Base-by-base conservation (phyloP, 2,888 invertebrate genomes). In the Diplolepis rosae region DNA sequence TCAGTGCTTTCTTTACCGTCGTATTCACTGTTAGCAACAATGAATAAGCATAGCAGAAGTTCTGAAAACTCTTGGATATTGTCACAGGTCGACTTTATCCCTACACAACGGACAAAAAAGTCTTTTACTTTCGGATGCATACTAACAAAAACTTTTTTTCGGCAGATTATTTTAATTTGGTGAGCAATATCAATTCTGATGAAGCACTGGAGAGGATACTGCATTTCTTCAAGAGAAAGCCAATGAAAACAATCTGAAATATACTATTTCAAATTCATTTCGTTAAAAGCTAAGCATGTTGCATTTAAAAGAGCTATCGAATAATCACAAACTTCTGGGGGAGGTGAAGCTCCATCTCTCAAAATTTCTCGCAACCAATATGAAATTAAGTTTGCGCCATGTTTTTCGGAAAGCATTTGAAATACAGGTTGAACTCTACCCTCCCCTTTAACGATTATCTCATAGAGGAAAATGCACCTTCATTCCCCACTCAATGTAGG, bases 161-260 rank as follows among this genome's bases (percentile, higher is more conserved):
- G 45, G 6, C 70, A 56, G 6, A 82, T 73, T 4, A 74, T 30
- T 32, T 78, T 78, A 0, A 82, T 79, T 7, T 82, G 52, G 66
- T 82, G 82, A 0, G 80, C 79, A n/a, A 82, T 79, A 68, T 82
- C 82, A 5, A 79, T 66, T 22, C 80, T 71, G 13, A 79, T 61
- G 13, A 72, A 50, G 32, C 75, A 73, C 24, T 56, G 13, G 2
- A 66, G 9, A 28, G 42, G 18, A 11, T 39, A 24, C 13, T 69
- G 42, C 6, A 65, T 24, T 13, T 51, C 22, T 24, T 27, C 15
- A 5, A n/a, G 42, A 11, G 13, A 28, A 13, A 72, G 35, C 22
- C 50, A 66, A 6, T 69, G 6, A 13, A 79, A 70, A 42, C 77
- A 77, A 4, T 69, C 56, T 1, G 72, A 68, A 9, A 78, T 56